These are phyloP conservation scores for Tupaia tana DNA, from an alignment of 2,113 vertebrate species.

Conservation along the genomic window DNA sequence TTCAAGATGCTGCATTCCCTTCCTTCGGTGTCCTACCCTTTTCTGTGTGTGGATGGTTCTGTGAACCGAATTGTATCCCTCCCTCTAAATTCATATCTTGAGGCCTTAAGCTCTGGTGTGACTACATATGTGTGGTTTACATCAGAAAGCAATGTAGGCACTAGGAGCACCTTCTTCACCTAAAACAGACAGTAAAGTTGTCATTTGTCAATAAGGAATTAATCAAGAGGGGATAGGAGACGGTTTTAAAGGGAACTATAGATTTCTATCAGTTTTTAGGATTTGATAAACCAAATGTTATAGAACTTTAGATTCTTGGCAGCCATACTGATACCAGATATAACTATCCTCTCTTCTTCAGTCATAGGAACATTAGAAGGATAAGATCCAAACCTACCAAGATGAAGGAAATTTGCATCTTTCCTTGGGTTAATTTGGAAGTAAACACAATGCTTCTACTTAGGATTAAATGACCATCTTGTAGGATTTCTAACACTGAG, in stretches of 20 bases:
- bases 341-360: not conserved
- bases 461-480: not conserved
- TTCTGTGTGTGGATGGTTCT: not conserved
- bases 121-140: not conserved
- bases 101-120: not conserved
- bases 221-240: not conserved
- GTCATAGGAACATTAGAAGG: not conserved
- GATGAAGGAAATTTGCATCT: not conserved
- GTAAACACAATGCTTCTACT: conserved; percentile 3
- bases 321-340: not conserved
- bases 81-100: not conserved
- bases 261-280: not conserved
- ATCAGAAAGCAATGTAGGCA: not conserved
- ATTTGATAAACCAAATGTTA: conserved; percentile 10
- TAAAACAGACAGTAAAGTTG: not conserved
- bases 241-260: not conserved
- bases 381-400: not conserved
- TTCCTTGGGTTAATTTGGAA: conserved; percentile 24
- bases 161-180: not conserved
- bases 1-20: not conserved
- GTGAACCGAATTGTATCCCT: not conserved
- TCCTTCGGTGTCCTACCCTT: not conserved
- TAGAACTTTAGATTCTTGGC: not conserved
- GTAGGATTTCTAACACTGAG: not conserved
- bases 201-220: not conserved